Percentiles rank a stretch among this genome's conserved stretches.
Conservation (phyloP, 2,113 vertebrate genomes). For the Dasyornis broadbenti region DNA sequence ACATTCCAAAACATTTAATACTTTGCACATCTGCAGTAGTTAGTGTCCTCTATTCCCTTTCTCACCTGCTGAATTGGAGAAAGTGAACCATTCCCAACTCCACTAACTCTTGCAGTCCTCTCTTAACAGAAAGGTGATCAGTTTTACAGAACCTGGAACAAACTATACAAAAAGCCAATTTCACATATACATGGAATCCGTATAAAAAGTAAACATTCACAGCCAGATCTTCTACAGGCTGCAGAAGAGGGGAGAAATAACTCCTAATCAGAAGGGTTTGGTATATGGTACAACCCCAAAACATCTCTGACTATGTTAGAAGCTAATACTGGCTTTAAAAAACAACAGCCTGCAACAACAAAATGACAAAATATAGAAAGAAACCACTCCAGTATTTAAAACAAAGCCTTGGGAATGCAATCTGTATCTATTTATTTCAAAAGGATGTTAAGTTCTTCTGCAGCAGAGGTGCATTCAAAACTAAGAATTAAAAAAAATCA, state of each 20-base stretch:
- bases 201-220: not conserved
- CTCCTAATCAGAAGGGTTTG: not conserved
- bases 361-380: not conserved
- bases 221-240: not conserved
- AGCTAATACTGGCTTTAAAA: not conserved
- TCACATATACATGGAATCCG: not conserved
- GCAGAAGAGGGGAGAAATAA: not conserved
- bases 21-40: not conserved
- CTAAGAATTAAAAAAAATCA: not conserved
- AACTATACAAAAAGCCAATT: not conserved
- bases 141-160: not conserved
- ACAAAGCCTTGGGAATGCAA: not conserved
- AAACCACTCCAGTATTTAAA: not conserved
- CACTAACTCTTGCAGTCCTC: not conserved
- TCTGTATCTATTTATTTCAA: not conserved
- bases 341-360: not conserved
- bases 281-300: not conserved
- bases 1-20: not conserved
- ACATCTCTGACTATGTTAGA: not conserved
- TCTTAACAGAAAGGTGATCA: not conserved
- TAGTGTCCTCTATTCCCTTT: not conserved
- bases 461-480: not conserved
- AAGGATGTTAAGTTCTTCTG: not conserved
- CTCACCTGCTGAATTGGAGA: not conserved
- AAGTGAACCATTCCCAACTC: not conserved